Base-by-base conservation (phyloP, 2,888 invertebrate species). In the Mactromeris polynyma region DNA sequence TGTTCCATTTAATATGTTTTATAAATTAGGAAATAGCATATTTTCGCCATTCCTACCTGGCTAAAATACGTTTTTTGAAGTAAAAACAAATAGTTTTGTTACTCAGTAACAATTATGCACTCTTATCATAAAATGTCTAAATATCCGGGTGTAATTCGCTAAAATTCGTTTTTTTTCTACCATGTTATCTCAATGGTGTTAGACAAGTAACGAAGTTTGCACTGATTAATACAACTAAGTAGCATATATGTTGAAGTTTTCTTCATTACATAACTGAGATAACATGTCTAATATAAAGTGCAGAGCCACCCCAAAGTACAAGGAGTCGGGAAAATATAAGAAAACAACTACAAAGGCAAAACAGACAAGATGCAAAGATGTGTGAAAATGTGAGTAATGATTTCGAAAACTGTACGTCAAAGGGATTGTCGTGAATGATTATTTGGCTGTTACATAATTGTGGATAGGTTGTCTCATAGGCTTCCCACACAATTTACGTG, bases 141-240 rank as follows among this genome's bases (percentile, higher is more conserved):
- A 73, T 73, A 73, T 73, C 73, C 36, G 73, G 73, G 73, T 73
- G 73, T 73, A 36, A 73, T 73, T 36, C 19, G 73, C 36, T 36
- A 73, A 73, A 73, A 33, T 36, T 73, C 14, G 73, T 73, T 36
- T 73, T 73, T 73, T 73, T 73, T 21, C 14, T 36, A 7, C 4
- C 73, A 73, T 73, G 58, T 64, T 64, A 64, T 64, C 58, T 64
- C 4, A 64, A 64, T 26, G 26, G 58, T 9, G 58, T n/a, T 6
- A 4, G 58, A 64, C 58, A 64, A 64, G 58, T 64, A 26, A n/a
- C 58, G 11, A n/a, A 64, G 26, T 64, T 64, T 64, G 26, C 26
- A 64, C 58, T 9, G 26, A 64, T 64, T 0, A n/a, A 64, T 19
- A 17, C 17, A 58, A 58, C 6, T 58, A 58, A 58, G 1, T n/a